These are phyloP conservation scores for Formicarius rufipectus DNA, from an alignment of 2,113 vertebrate genomes.

Conservation along the genomic window DNA sequence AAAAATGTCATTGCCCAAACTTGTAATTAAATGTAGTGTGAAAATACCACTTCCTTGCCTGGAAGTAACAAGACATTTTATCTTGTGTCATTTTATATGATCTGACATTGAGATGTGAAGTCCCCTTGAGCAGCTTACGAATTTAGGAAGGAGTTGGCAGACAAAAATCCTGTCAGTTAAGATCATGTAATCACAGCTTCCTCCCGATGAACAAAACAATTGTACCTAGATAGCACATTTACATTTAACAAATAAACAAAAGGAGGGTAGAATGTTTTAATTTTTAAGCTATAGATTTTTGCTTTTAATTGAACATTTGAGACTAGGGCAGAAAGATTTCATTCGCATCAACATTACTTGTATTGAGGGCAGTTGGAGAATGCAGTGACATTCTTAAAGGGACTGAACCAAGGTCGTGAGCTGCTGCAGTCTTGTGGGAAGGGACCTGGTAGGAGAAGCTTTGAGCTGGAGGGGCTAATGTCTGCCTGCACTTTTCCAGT, in stretches of 20 bases:
- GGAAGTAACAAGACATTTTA: slow-evolving; percentile 13
- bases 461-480: background rate
- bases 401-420: background rate
- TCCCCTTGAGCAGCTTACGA: background rate
- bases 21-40: background rate
- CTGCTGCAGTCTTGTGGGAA: accelerated
- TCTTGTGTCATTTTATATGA: slow-evolving; percentile 13
- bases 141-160: slow-evolving; percentile 21
- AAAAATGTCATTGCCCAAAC: slow-evolving; percentile 24
- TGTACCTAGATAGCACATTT: background rate
- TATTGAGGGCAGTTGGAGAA: background rate
- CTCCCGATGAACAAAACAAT: background rate
- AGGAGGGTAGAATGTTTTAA: background rate
- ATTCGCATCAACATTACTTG: background rate
- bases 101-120: background rate
- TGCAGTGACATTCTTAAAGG: background rate
- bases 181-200: background rate
- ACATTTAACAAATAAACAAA: background rate
- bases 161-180: slow-evolving; percentile 49
- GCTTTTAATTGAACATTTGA: background rate
- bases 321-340: background rate
- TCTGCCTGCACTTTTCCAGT: background rate
- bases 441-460: background rate
- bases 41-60: background rate
- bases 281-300: background rate